Percentiles rank a stretch among this genome's conserved stretches.
Evolutionary conservation across 2,797 vertebrate species (phyloP).

Genomic region (Myiotriccus ornatus): DNA sequence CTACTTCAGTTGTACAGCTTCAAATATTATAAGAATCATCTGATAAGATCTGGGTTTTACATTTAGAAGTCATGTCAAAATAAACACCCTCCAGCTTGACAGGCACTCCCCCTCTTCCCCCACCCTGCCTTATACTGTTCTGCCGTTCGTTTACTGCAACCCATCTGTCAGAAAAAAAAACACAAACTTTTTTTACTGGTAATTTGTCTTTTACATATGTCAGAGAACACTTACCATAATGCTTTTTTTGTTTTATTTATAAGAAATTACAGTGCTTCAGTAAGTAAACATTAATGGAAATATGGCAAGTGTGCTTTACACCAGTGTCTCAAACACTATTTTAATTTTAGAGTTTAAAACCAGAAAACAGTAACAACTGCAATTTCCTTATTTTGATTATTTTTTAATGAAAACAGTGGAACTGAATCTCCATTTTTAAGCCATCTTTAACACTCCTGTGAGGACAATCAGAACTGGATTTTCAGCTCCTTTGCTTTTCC

Average conservation of each 20-base stretch:
- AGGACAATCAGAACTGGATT: not conserved
- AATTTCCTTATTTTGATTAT: not conserved
- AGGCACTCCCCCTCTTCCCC: not conserved
- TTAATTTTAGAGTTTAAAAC: not conserved
- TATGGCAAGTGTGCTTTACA: not conserved
- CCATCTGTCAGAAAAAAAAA: not conserved
- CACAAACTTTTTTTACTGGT: too few species aligned
- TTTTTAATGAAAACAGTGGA: not conserved
- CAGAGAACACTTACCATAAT: not conserved
- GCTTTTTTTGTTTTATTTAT: not conserved
- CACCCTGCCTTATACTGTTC: not conserved
- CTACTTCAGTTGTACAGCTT: not conserved
- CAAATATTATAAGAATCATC: not conserved
- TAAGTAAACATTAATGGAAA: not conserved
- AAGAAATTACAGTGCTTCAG: not conserved
- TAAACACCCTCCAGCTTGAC: not conserved
- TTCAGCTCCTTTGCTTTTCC: not conserved
- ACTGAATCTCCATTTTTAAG: not conserved
- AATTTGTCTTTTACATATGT: not conserved
- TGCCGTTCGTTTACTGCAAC: not conserved
- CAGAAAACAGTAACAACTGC: not conserved
- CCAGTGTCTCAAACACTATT: not conserved
- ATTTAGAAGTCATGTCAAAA: not conserved
- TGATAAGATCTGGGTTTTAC: not conserved
- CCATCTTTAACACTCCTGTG: not conserved